phyloP scores from a whole-genome alignment of 1,140 invertebrate genomes.

The Patella vulgata region DNA sequence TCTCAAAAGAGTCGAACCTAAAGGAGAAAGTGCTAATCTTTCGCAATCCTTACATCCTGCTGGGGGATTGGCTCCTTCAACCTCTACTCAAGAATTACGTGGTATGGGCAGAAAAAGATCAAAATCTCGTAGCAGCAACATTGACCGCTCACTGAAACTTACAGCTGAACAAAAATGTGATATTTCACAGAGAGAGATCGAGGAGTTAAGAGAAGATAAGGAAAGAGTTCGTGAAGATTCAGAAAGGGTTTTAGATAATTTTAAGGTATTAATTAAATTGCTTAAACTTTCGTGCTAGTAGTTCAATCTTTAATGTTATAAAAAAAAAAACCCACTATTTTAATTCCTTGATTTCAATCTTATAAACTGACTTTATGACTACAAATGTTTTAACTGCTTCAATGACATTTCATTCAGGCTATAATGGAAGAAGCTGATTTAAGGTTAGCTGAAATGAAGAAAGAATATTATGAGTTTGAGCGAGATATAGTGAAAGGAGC shows the following conservation, averaged over 20 bases:
- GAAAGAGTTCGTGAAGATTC: conserved; percentile 61
- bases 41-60: conserved; percentile 5
- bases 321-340: too few species aligned
- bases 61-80: conserved; percentile 27
- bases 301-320: too few species aligned
- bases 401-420: too few species aligned
- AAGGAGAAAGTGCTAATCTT: conserved; percentile 26
- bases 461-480: conserved; percentile 66
- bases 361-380: too few species aligned
- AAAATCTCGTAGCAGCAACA: conserved; percentile 56
- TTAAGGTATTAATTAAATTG: conserved; percentile 47
- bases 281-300: conserved; percentile 9
- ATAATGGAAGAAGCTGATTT: conserved; percentile 66
- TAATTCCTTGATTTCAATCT: too few species aligned
- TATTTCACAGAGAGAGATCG: conserved; percentile 66
- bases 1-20: conserved; percentile 62
- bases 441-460: conserved; percentile 63
- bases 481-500: conserved; percentile 65
- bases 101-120: conserved; percentile 54
- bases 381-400: too few species aligned
- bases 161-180: conserved; percentile 67
- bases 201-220: conserved; percentile 63
- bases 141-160: conserved; percentile 58
- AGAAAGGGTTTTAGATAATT: conserved; percentile 65
- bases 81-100: conserved; percentile 40